Evolutionary conservation across 2,888 invertebrate species (phyloP).

Genomic region (Ctenicera cuprea): DNA sequence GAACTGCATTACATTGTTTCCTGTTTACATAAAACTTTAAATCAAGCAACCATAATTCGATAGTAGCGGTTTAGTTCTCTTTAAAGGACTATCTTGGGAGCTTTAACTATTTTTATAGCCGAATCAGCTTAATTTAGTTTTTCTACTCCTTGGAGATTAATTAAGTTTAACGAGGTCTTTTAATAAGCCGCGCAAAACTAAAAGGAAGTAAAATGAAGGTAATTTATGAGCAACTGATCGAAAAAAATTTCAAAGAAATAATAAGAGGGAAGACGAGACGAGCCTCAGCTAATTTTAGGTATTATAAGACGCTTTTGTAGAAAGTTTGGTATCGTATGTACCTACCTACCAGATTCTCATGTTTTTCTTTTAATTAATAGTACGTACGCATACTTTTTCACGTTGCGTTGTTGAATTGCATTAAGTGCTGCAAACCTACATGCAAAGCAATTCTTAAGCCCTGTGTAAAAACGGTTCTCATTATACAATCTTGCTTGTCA

Average conservation of each 20-base stretch:
- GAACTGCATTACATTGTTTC: constrained; percentile 21
- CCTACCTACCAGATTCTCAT: too few species aligned
- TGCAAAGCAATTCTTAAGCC: too few species aligned
- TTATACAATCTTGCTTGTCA: too few species aligned
- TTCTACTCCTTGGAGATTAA: constrained; percentile 12
- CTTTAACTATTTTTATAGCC: constrained; percentile 21
- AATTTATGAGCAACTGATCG: background rate
- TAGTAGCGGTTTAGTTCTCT: constrained; percentile 18
- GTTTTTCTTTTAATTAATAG: too few species aligned
- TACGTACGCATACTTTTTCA: too few species aligned
- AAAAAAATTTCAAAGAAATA: background rate
- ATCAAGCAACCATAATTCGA: constrained; percentile 19
- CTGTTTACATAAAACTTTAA: constrained; percentile 29
- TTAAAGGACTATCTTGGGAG: constrained; percentile 5
- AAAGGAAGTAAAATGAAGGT: background rate
- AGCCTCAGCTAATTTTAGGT: too few species aligned
- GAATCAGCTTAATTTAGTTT: constrained; percentile 12
- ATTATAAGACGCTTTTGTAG: too few species aligned
- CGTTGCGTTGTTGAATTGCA: too few species aligned
- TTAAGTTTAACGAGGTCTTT: constrained; percentile 7
- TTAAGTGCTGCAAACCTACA: too few species aligned
- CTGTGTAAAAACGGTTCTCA: too few species aligned
- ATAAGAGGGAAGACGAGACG: too few species aligned
- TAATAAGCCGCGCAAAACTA: background rate
- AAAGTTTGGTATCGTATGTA: too few species aligned